Conservation (phyloP, 1,140 invertebrate species). For the Penaeus vannamei region DNA sequence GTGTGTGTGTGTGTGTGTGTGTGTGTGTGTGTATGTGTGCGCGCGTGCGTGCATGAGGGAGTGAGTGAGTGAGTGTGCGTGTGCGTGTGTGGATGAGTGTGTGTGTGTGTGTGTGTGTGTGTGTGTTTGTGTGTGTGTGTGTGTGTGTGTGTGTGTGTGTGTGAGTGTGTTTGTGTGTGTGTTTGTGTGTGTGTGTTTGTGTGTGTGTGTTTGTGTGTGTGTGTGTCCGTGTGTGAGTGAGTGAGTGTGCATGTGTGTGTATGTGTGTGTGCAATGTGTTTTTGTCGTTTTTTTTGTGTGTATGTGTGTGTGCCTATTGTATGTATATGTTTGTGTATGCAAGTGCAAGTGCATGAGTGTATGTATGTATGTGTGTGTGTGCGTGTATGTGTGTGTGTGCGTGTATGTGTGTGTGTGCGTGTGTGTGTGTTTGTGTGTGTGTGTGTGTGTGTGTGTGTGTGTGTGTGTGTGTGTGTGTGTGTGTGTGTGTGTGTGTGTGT, state of each 20-base stretch:
- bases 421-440: conserved; percentile 26
- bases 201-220: conserved; percentile 1
- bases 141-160: conserved; percentile 24
- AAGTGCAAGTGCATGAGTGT: not conserved
- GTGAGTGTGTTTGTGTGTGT: not conserved
- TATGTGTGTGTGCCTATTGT: not conserved
- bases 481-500: not conserved
- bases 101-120: conserved; percentile 29
- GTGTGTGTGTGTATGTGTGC: not conserved
- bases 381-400: conserved; percentile 24
- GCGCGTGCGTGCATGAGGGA: not conserved
- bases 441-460: not conserved
- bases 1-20: conserved; percentile 4
- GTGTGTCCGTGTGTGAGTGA: not conserved
- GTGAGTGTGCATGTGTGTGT: not conserved
- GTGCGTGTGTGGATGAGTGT: conserved; percentile 13
- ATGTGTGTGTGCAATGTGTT: conserved; percentile 7
- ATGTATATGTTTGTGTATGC: conserved; percentile 13
- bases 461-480: too few species aligned
- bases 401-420: conserved; percentile 29
- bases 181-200: not conserved
- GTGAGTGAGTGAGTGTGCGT: not conserved
- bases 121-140: not conserved
- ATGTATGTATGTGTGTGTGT: conserved; percentile 20
- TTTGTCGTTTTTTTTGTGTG: not conserved